Evolutionary conservation across 2,113 vertebrate genomes (phyloP), one percentile per base, ranked within the genome.

Genomic region (Pagrus major): DNA sequence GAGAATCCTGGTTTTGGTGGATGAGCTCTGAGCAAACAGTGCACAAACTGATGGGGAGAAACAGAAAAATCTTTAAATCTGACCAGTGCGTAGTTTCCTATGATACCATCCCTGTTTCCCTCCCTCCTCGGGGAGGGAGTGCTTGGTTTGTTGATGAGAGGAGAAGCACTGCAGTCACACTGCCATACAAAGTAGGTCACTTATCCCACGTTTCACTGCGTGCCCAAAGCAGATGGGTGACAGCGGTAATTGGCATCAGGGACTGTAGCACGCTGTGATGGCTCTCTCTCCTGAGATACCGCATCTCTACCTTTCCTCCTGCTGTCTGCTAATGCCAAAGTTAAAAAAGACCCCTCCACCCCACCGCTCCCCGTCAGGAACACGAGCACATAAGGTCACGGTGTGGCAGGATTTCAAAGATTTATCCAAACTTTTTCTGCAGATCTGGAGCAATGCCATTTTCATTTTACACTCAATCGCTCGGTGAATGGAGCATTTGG

Each of bases 171-270:
- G 77, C 85, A 83, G 88, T 88, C 87, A 85, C 83, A 78, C 83
- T 84, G 41, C 74, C 70, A 80, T 82, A 77, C 63, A 87, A 93
- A 94, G 86, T 93, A 86, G 93, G 93, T 90, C 93, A 92, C 72
- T 75, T 80, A 80, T 81, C 81, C 86, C 82, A 89, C 82, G 51
- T 90, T 85, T 92, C 85, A 81, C 81, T 72, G 83, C 79, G 74
- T 78, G 81, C 79, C 76, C 85, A 68, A 83, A 91, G 89, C 92
- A 93, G 89, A 90, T 92, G 90, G 91, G 76, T 92, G 88, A 91
- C 93, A 88, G 87, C 63, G 81, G 93, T 92, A 92, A 93, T 91
- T 92, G 91, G 91, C 88, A 90, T 83, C 78, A 75, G 74, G 75
- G 76, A 71, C 79, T 70, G n/a, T 37, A 9, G 60, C 88, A 81